Evolutionary conservation across 2,113 vertebrate species (phyloP).

Genomic region (Nycticorax nycticorax): DNA sequence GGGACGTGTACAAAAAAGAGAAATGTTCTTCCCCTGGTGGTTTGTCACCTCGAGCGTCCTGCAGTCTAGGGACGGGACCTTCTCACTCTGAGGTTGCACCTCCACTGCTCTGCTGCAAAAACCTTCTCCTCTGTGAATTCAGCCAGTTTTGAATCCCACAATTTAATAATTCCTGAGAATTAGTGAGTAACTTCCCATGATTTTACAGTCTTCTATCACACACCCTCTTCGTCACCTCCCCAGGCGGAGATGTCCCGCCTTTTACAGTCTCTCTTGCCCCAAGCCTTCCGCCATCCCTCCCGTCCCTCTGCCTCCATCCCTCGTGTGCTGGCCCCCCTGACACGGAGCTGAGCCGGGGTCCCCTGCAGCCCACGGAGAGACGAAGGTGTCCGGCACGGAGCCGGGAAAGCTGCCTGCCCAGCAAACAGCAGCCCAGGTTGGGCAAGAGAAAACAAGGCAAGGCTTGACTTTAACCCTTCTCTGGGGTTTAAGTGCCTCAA

Average conservation of each 20-base stretch:
- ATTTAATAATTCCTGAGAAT: background rate
- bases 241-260: background rate
- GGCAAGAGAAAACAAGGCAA: too few relatives aligned
- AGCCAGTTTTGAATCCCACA: background rate
- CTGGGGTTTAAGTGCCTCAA: background rate
- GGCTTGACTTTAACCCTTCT: background rate
- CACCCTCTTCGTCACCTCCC: accelerated
- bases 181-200: background rate
- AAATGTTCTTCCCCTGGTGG: background rate
- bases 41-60: background rate
- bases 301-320: background rate
- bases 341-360: accelerated
- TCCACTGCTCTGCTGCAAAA: background rate
- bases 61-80: background rate
- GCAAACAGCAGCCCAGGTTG: background rate
- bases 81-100: background rate
- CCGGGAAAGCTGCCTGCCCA: background rate
- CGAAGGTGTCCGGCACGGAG: accelerated
- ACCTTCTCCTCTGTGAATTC: background rate
- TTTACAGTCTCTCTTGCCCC: background rate
- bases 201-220: too few relatives aligned
- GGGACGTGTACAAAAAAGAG: background rate
- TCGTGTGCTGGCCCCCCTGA: accelerated
- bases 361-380: background rate
- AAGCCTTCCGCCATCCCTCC: background rate